Evolutionary conservation across 2,113 vertebrate species (phyloP), one percentile per base, ranked within the genome.

Genomic region (Hemiscyllium ocellatum): DNA sequence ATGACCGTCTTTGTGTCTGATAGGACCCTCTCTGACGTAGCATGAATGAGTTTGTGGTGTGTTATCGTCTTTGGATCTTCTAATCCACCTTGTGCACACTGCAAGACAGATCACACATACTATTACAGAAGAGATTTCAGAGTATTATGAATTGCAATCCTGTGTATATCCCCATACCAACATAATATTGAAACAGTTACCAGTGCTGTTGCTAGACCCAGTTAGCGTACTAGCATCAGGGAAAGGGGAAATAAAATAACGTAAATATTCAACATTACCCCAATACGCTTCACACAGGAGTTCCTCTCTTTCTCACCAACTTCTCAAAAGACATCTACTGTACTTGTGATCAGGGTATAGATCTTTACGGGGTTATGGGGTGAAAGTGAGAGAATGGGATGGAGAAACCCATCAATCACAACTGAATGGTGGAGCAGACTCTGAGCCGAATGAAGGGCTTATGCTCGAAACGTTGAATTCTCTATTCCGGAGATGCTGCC

Each of bases 1-100:
- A 97, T 96, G 17, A 99, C 97, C 0, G 99, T 99, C 97, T 98
- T 99, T 56, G 98, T 97, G 96, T 99, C 99, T 0, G 97, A 98
- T 96, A 99, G 98, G 96, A 99, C 98, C 97, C 99, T 98, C 96
- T 99, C 98, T 47, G 98, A 98, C 96, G 98, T 98, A 95, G 98
- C 98, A 0, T 99, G 98, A 95, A 99, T 98, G 95, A 99, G 96
- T 96, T 99, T 99, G 95, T 99, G 99, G 96, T 99, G 98, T 26
- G 98, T 98, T 65, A 99, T 97, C 0, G 97, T 98, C 97, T 99
- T 99, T 87, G 99, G 99, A 97, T 99, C 99, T 97, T 99, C 99
- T 96, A 99, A 96, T 97, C 97, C 98, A 97, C 98, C 99, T 19
- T 98, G 98, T 7, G 98, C 96, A 96, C 98, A 99, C 99, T 99